Conservation (phyloP, 2,113 vertebrate genomes). For the Melanerpes aurifrons region DNA sequence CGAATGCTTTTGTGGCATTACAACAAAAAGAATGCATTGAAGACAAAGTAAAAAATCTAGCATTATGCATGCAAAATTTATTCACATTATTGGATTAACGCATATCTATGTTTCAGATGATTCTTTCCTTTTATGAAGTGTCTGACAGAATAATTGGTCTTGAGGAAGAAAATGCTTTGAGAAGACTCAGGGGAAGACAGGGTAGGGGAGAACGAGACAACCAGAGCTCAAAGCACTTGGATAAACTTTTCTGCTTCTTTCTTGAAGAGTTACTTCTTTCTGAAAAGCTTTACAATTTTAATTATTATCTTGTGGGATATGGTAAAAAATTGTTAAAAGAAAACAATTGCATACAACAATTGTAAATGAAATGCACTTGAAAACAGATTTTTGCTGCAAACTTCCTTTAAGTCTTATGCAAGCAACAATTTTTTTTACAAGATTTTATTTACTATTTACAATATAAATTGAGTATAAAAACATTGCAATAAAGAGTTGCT, state of each 20-base stretch:
- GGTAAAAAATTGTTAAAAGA: constrained; percentile 40
- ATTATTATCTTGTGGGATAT: constrained; percentile 55
- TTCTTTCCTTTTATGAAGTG: constrained; percentile 7
- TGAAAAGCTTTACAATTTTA: constrained; percentile 71
- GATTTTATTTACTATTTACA: constrained; percentile 25
- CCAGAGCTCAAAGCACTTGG: constrained; percentile 36
- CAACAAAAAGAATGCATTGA: neutral
- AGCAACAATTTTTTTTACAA: constrained; percentile 6
- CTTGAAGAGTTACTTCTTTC: neutral
- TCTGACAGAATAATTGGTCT: neutral
- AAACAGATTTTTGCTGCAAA: constrained; percentile 2
- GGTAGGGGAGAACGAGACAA: neutral
- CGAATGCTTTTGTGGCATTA: neutral
- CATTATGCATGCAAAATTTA: neutral
- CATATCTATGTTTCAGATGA: neutral
- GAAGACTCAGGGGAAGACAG: constrained; percentile 3
- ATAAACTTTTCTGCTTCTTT: constrained; percentile 44
- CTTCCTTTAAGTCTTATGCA: constrained; percentile 32
- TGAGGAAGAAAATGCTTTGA: neutral
- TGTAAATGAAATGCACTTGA: constrained; percentile 33
- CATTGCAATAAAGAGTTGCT: neutral
- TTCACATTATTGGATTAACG: neutral
- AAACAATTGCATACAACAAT: constrained; percentile 45
- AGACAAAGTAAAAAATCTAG: neutral
- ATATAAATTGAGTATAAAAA: constrained; percentile 17